Conservation (phyloP, 2,888 invertebrate genomes). For the Drosophila yooni region DNA sequence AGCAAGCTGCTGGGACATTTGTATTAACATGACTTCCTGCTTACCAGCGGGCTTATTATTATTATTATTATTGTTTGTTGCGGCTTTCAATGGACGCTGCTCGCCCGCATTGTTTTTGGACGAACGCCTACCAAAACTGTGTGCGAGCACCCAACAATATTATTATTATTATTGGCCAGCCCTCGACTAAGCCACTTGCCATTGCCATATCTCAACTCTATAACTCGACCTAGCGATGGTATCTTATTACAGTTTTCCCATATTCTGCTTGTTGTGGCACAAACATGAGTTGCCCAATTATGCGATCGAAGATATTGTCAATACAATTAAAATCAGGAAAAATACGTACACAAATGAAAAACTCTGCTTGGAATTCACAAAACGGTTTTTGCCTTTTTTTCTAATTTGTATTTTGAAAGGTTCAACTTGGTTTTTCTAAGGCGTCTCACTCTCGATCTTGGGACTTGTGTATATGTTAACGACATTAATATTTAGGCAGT, state of each 20-base stretch:
- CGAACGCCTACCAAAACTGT: conserved; percentile 47
- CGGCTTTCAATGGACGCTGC: conserved; percentile 55
- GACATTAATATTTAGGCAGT: neutral
- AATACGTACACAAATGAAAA: neutral
- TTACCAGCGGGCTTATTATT: conserved; percentile 54
- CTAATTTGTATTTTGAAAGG: neutral
- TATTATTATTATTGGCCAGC: conserved; percentile 75
- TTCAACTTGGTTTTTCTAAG: neutral
- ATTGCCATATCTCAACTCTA: conserved; percentile 10
- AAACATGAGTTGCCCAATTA: neutral
- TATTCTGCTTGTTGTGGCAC: neutral
- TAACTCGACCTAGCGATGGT: conserved; percentile 20
- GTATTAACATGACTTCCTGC: conserved; percentile 78
- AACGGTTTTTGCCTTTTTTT: neutral
- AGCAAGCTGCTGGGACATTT: conserved; percentile 73
- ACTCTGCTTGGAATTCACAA: neutral
- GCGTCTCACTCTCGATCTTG: neutral
- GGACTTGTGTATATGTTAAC: too few species aligned
- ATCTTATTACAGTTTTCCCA: neutral
- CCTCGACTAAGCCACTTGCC: conserved; percentile 63
- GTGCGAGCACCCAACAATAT: conserved; percentile 67
- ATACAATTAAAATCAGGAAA: neutral
- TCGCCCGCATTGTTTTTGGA: conserved; percentile 58
- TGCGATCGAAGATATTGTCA: neutral
- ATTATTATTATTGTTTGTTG: conserved; percentile 72